Percentiles rank a stretch among this genome's conserved stretches.
phyloP scores from a whole-genome alignment of 37 sponge, comb jelly and placozoan species.

The Oopsacas minuta region DNA sequence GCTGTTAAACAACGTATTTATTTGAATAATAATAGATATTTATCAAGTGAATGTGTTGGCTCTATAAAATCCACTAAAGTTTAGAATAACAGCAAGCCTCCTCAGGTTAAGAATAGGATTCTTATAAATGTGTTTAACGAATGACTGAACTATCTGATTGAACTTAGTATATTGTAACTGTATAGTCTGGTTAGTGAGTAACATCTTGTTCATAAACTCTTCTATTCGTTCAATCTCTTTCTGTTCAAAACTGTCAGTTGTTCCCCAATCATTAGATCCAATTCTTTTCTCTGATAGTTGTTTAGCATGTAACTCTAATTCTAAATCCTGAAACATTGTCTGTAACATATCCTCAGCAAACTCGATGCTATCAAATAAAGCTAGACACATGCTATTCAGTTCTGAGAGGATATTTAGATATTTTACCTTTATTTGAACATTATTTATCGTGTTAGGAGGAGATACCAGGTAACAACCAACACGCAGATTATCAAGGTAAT shows the following conservation, averaged over 20 bases:
- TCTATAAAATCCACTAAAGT: slow-evolving; percentile 8
- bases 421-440: background rate
- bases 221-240: background rate
- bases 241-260: background rate
- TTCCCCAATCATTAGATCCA: background rate
- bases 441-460: background rate
- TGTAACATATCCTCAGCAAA: background rate
- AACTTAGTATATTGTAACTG: background rate
- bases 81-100: background rate
- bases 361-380: background rate
- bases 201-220: slow-evolving; percentile 11
- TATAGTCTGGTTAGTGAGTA: background rate
- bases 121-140: background rate
- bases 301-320: background rate
- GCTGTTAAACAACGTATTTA: background rate
- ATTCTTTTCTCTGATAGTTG: background rate
- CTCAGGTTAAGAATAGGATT: slow-evolving; percentile 10
- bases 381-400: background rate
- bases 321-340: background rate
- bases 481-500: background rate
- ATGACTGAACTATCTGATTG: background rate
- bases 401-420: background rate
- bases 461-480: background rate
- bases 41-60: background rate
- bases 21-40: background rate